Base-by-base conservation (phyloP, 2,113 vertebrate species). In the Triplophysa rosa region DNA sequence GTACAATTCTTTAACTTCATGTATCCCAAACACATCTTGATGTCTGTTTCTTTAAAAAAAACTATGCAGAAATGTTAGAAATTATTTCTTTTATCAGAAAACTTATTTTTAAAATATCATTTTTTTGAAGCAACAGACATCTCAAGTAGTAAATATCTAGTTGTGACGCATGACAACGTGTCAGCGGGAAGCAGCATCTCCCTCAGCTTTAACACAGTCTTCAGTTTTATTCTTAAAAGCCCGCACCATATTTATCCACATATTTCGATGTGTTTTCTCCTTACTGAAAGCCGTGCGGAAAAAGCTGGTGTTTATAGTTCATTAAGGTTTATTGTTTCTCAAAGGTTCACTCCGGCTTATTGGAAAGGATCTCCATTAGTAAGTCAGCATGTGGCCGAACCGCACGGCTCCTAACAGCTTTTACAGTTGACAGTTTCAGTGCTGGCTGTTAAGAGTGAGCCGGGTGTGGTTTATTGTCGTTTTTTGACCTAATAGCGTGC, bases 391-490 rank as follows among this genome's bases (percentile, higher is more conserved):
- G 69, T 14, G 23, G 49, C 62, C 42, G 45, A 59, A n/a, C 69
- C 45, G 11, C 45, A 14, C 54, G 49, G 69, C 69, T 58, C 68
- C 65, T 73, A 73, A 66, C 37, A 56, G 61, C 61, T 72, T 72
- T 80, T 73, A 52, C 42, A 70, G 59, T 70, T 80, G 61, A 76
- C 73, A 65, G 23, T 76, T 52, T 65, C 73, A 76, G 29, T 76
- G 73, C 62, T 56, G 61, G 21, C 59, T 61, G 62, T 71, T 62
- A 56, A 79, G 29, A 54, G 9, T 23, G n/a, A 72, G 59, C 13
- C 72, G 47, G 58, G 63, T 74, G 74, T 42, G 26, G 71, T 62
- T 84, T n/a, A 83, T 79, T 80, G 75, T 61, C 2, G 54, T 78
- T 67, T 83, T 59, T 58, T 56, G 24, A 14, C 64, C 24, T 19